Evolutionary conservation across 2,888 invertebrate species (phyloP).

Genomic region (Brachypterus glaber): DNA sequence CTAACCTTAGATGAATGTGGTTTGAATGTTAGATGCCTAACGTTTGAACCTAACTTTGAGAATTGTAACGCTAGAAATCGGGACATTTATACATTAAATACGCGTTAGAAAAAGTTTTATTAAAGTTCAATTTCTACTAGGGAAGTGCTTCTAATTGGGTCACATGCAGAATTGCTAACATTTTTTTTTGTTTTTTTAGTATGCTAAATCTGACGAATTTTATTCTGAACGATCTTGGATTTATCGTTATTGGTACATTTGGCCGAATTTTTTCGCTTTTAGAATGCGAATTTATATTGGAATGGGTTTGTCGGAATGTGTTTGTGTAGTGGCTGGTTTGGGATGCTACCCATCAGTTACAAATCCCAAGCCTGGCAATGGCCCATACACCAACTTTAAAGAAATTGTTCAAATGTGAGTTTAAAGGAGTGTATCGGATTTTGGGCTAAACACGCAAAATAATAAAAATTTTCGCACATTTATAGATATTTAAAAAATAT

Average conservation of each 20-base stretch:
- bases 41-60: too few species aligned
- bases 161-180: too few species aligned
- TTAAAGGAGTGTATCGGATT: too few species aligned
- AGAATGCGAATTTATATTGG: slow-evolving; percentile 86
- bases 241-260: slow-evolving; percentile 76
- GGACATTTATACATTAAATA: too few species aligned
- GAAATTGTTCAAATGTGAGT: slow-evolving; percentile 37
- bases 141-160: too few species aligned
- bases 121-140: too few species aligned
- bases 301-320: slow-evolving; percentile 81
- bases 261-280: slow-evolving; percentile 79
- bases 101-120: slow-evolving; percentile 3
- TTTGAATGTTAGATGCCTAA: too few species aligned
- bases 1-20: too few species aligned
- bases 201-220: slow-evolving; percentile 70
- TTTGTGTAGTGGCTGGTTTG: slow-evolving; percentile 83
- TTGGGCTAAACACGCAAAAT: too few species aligned
- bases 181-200: slow-evolving; percentile 57
- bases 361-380: slow-evolving; percentile 69
- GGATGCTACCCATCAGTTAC: slow-evolving; percentile 80
- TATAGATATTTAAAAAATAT: slow-evolving; percentile 1
- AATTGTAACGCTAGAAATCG: too few species aligned
- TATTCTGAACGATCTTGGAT: slow-evolving; percentile 56
- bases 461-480: too few species aligned
- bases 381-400: slow-evolving; percentile 67